Evolutionary conservation across 2,888 invertebrate species (phyloP).

Genomic region (Andrena haemorrhoa): DNA sequence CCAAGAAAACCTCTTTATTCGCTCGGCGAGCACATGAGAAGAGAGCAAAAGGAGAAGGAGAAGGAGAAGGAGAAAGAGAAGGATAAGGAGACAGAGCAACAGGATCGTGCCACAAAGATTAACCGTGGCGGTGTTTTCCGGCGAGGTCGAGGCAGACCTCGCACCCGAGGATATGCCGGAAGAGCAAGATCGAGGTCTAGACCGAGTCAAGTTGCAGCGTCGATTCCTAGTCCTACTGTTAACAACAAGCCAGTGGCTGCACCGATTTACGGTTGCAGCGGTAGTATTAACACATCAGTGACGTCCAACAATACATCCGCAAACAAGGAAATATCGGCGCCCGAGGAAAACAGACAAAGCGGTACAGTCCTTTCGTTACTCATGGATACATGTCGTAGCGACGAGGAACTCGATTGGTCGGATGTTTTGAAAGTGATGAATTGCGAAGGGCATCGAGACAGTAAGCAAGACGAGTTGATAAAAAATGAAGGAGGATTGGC

Average conservation of each 20-base stretch:
- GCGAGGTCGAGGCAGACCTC: conserved; percentile 53
- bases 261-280: background rate
- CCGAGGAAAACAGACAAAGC: conserved; percentile 4
- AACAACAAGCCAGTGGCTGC: background rate
- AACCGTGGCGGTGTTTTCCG: conserved; percentile 45
- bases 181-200: conserved; percentile 37
- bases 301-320: background rate
- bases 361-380: conserved; percentile 61
- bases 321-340: background rate
- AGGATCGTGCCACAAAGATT: conserved; percentile 14
- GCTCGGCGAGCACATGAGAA: conserved; percentile 46
- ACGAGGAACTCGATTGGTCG: conserved; percentile 62
- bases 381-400: conserved; percentile 56
- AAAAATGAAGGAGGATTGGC: background rate
- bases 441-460: background rate
- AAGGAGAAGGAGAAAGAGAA: conserved; percentile 18
- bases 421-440: conserved; percentile 62
- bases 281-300: background rate
- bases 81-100: conserved; percentile 5
- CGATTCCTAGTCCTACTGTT: background rate
- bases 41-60: conserved; percentile 38
- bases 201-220: background rate
- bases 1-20: conserved; percentile 39
- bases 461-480: background rate
- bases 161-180: conserved; percentile 33